Evolutionary conservation across 2,113 vertebrate species (phyloP).

Genomic region (Pterocles gutturalis): DNA sequence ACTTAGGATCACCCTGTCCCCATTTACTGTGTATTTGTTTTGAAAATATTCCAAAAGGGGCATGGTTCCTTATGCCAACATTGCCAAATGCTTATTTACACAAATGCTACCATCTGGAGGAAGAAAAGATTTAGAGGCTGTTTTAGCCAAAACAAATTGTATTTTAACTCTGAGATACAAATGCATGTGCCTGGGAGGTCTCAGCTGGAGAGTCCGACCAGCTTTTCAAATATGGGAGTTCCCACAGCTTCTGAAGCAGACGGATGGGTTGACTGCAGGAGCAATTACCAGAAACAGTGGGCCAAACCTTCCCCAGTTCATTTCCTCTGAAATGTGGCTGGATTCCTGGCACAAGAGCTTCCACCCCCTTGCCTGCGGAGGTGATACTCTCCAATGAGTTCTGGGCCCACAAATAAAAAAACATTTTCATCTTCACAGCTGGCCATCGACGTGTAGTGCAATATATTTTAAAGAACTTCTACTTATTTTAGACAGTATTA

Average conservation of each 20-base stretch:
- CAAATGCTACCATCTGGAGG: conserved; percentile 58
- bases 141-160: conserved; percentile 42
- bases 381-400: background rate
- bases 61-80: conserved; percentile 3
- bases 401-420: background rate
- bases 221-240: background rate
- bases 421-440: background rate
- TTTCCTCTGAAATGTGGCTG: background rate
- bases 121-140: conserved; percentile 31
- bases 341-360: background rate
- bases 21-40: conserved; percentile 23
- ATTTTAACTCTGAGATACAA: conserved; percentile 22
- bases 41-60: conserved; percentile 46
- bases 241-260: background rate
- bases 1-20: background rate
- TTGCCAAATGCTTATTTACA: conserved; percentile 52
- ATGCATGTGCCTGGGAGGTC: background rate
- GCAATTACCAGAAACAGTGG: background rate
- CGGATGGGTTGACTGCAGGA: background rate
- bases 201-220: background rate
- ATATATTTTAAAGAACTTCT: background rate
- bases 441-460: background rate
- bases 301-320: background rate
- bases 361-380: accelerated
- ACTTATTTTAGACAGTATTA: background rate